These are phyloP conservation scores for Limnephilus auricula DNA, from an alignment of 2,888 invertebrate species.

Conservation along the genomic window DNA sequence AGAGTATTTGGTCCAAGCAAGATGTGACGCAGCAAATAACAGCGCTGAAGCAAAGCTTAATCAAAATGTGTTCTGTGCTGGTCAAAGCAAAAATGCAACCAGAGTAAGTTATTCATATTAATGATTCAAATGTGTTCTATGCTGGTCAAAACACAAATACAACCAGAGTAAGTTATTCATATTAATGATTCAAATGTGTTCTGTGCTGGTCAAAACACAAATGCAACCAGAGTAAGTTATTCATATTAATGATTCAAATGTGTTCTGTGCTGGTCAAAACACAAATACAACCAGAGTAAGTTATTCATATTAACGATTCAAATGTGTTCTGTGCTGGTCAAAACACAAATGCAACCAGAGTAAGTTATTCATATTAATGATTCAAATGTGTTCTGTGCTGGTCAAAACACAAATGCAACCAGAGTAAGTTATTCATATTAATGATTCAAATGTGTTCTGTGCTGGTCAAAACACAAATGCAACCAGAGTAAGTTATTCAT, in stretches of 20 bases:
- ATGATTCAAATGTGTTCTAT: conserved; percentile 73
- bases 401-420: conserved; percentile 75
- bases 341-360: conserved; percentile 75
- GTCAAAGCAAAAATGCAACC: conserved; percentile 75
- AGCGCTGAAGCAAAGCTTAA: conserved; percentile 74
- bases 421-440: conserved; percentile 71
- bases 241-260: conserved; percentile 68
- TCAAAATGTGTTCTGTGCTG: conserved; percentile 74
- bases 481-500: conserved; percentile 72
- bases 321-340: conserved; percentile 74
- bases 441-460: conserved; percentile 75
- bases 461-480: conserved; percentile 74
- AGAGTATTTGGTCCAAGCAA: conserved; percentile 73
- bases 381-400: conserved; percentile 74
- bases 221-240: conserved; percentile 74
- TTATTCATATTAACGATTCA: conserved; percentile 66
- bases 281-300: conserved; percentile 74
- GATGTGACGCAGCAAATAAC: conserved; percentile 72
- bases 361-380: conserved; percentile 69
- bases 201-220: conserved; percentile 74
- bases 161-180: conserved; percentile 72
- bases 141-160: conserved; percentile 74
- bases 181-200: conserved; percentile 71
- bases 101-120: conserved; percentile 70
- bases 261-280: conserved; percentile 76